phyloP scores from a whole-genome alignment of 2,797 vertebrate species.

The Rhinoraja longicauda region DNA sequence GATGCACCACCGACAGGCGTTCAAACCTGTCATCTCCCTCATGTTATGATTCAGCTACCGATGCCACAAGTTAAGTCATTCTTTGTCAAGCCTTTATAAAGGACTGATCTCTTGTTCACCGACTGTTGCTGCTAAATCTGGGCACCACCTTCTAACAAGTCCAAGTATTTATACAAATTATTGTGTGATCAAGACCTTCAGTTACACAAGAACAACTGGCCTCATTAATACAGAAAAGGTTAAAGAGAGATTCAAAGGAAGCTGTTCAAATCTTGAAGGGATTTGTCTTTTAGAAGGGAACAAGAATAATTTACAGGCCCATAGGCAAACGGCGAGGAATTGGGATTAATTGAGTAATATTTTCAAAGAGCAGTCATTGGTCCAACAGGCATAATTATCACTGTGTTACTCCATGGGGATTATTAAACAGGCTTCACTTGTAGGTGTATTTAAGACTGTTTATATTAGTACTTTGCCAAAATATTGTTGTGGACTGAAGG shows the following conservation, averaged over 20 bases:
- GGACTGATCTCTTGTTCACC: neutral
- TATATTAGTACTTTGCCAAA: neutral
- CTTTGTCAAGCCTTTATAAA: neutral
- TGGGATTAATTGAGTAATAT: neutral
- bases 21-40: neutral
- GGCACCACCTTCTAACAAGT: no score
- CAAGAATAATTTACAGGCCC: neutral
- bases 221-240: neutral
- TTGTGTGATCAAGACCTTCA: neutral
- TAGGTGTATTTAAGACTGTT: neutral
- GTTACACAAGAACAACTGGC: neutral
- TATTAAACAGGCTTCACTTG: neutral
- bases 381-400: neutral
- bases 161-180: no score
- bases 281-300: neutral
- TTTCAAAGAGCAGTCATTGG: neutral
- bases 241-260: neutral
- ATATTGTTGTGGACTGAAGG: neutral
- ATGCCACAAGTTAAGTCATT: neutral
- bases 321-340: neutral
- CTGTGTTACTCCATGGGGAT: neutral
- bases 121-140: no score
- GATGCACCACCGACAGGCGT: neutral
- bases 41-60: neutral
- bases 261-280: neutral